These are phyloP conservation scores for Pangasius krempfi DNA, from an alignment of 2,797 vertebrate genomes.

Conservation along the genomic window DNA sequence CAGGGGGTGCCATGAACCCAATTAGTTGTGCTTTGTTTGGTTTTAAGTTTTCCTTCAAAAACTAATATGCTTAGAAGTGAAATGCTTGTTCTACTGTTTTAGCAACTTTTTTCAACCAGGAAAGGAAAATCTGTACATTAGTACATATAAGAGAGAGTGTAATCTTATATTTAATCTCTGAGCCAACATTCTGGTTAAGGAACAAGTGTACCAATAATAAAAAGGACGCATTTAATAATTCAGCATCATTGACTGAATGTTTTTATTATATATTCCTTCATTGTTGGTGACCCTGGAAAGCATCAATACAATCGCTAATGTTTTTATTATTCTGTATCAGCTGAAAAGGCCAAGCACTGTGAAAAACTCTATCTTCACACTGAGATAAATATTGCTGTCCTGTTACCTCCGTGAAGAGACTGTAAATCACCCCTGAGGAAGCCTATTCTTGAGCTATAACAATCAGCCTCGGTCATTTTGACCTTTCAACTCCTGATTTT, in stretches of 20 bases:
- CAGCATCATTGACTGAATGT: constrained; percentile 17
- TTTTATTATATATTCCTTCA: constrained; percentile 13
- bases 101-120: neutral
- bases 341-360: constrained; percentile 43
- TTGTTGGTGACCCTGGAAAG: constrained; percentile 25
- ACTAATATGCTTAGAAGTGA: neutral
- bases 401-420: neutral
- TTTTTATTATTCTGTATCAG: constrained; percentile 35
- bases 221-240: constrained; percentile 31
- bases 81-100: neutral
- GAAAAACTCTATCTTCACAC: constrained; percentile 23
- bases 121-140: constrained; percentile 2
- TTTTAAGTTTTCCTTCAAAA: neutral
- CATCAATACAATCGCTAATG: constrained; percentile 16
- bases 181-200: constrained; percentile 2
- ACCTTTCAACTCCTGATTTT: constrained; percentile 8
- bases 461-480: constrained; percentile 10
- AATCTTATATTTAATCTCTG: constrained; percentile 28
- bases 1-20: neutral
- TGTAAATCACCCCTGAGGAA: constrained; percentile 23
- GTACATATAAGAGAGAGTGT: constrained; percentile 30
- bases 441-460: constrained; percentile 17
- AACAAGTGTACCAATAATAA: neutral
- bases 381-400: neutral
- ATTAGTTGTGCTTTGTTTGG: constrained; percentile 24